Conservation (phyloP, 2,888 invertebrate species). For the Eristalis pertinax region DNA sequence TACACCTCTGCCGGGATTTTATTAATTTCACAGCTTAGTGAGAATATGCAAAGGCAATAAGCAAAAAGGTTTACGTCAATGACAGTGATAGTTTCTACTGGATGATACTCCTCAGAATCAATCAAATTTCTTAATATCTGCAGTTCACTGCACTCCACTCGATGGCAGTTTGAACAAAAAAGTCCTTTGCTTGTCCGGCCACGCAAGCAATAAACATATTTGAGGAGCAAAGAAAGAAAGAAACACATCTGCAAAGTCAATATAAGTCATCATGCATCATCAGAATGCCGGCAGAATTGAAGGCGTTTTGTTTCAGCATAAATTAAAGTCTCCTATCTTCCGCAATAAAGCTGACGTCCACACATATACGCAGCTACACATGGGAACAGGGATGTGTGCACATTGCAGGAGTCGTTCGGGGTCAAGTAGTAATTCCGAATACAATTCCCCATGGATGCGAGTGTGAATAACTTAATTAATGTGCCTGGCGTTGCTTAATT, state of each 20-base stretch:
- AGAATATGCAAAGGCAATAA: too few relatives aligned
- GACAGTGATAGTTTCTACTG: too few relatives aligned
- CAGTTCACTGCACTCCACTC: background rate
- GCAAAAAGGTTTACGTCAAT: too few relatives aligned
- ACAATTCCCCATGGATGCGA: conserved; percentile 41
- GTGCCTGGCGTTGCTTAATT: conserved; percentile 62
- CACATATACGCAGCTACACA: background rate
- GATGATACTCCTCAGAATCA: too few relatives aligned
- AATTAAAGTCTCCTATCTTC: conserved; percentile 18
- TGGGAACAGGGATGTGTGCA: too few relatives aligned
- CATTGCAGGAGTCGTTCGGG: conserved; percentile 12
- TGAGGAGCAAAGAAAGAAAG: background rate
- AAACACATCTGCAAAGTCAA: conserved; percentile 6
- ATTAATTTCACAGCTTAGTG: too few relatives aligned
- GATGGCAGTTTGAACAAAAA: background rate
- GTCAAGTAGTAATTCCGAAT: conserved; percentile 9
- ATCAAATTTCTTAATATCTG: background rate
- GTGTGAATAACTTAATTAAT: conserved; percentile 72
- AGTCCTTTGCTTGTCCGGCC: background rate
- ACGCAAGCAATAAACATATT: background rate
- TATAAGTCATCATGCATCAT: conserved; percentile 3
- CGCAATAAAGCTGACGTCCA: background rate
- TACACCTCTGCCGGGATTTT: too few relatives aligned
- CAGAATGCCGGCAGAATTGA: background rate
- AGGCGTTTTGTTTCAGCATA: conserved; percentile 25